phyloP scores from a whole-genome alignment of 2,888 invertebrate genomes.

The Tenthredo scrophulariae region DNA sequence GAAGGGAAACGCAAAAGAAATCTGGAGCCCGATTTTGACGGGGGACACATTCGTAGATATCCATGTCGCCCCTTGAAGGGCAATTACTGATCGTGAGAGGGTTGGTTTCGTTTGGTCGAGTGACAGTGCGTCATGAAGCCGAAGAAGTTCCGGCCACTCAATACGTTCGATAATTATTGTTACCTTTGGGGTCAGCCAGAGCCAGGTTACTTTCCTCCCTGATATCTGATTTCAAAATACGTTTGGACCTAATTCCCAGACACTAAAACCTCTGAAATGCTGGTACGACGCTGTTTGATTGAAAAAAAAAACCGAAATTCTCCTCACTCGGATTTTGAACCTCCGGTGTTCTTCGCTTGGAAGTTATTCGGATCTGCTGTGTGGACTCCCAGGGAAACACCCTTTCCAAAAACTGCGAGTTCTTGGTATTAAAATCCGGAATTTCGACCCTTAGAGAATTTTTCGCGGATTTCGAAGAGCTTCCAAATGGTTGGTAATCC shows the following conservation, averaged over 20 bases:
- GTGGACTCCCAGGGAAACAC: no score
- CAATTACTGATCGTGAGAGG: slow-evolving; percentile 12
- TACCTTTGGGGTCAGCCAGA: background rate
- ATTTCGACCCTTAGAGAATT: background rate
- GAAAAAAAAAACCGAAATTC: no score
- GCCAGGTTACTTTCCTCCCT: background rate
- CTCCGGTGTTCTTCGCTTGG: no score
- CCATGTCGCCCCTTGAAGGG: slow-evolving; percentile 29
- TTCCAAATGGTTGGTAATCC: background rate
- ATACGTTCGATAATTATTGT: slow-evolving; percentile 15
- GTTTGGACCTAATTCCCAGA: background rate
- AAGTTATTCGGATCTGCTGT: no score
- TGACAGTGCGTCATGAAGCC: slow-evolving; percentile 30
- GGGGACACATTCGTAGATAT: no score
- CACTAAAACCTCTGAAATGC: slow-evolving; percentile 8
- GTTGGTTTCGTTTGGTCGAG: background rate
- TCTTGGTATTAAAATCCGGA: background rate
- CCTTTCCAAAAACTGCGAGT: no score
- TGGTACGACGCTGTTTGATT: background rate
- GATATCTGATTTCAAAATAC: background rate
- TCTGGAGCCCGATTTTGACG: no score
- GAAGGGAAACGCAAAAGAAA: background rate
- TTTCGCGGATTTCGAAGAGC: background rate
- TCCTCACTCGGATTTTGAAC: no score
- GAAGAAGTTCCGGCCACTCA: background rate